phyloP scores from a whole-genome alignment of 64 coral and sea anemone species.

The Stichodactyla mertensii region DNA sequence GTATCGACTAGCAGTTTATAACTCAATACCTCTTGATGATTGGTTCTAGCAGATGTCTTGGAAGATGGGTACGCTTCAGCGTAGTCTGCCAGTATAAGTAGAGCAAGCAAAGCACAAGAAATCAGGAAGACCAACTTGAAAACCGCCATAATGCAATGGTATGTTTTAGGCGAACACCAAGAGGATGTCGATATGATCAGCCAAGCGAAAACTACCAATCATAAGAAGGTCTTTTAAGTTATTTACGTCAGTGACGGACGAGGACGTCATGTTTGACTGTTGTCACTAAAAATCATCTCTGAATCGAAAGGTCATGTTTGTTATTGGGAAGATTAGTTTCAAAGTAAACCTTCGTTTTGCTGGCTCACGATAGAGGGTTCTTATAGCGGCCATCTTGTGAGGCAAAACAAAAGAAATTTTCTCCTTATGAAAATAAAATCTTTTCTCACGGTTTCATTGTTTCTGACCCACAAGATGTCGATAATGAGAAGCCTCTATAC shows the following conservation, averaged over 20 bases:
- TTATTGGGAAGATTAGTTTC: not conserved
- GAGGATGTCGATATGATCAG: not conserved
- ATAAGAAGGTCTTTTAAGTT: not conserved
- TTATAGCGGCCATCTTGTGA: not conserved
- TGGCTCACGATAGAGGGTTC: not conserved
- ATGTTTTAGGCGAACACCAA: not conserved
- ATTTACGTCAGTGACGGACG: not conserved
- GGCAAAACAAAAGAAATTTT: no score
- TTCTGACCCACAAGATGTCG: no score
- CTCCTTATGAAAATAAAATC: no score
- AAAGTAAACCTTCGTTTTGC: not conserved
- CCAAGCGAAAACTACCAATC: not conserved
- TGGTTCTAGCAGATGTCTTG: not conserved
- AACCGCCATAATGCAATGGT: not conserved
- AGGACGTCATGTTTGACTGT: no score
- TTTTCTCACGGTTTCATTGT: no score
- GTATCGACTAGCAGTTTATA: no score
- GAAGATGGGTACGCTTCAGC: not conserved
- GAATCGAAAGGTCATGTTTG: not conserved
- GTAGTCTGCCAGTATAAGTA: not conserved
- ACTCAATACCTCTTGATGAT: not conserved
- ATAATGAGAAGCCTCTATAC: no score
- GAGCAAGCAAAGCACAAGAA: not conserved
- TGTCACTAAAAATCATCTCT: not conserved
- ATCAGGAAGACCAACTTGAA: not conserved